Base-by-base conservation (phyloP, 2,888 invertebrate species). In the Chouioia cunea region DNA sequence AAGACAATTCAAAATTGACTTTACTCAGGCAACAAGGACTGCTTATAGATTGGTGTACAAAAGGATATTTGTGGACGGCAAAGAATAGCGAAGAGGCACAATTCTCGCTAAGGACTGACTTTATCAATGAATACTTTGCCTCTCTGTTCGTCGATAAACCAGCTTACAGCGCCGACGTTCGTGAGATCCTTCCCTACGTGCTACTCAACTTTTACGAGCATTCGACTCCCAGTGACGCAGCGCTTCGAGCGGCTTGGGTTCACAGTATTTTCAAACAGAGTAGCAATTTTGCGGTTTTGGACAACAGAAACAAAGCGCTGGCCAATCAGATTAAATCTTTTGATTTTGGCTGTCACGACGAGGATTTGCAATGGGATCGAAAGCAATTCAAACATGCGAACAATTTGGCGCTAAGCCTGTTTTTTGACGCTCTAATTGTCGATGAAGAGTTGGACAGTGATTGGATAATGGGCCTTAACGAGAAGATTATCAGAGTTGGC, bases 11-110 rank as follows among this genome's bases (percentile, higher is more conserved):
- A 0, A 78, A 80, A 2, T 79, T 88, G 36, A 89, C 89, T 79
- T 80, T 88, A 36, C 84, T 89, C 2, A 88, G 88, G 73, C 91
- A 91, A 80, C 88, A 90, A 63, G 86, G 87, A 3, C 87, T 86
- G 62, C 79, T 87, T 8, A 79, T 87, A 20, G 62, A 83, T 47
- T 72, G 76, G 77, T 22, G 75, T 62, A 66, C 73, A 15, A 44
- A 60, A 4, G 71, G 59, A 2, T 65, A 65, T 20, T 3, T 48
- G 1, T 67, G 54, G 46, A 20, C 58, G 16, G 10, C 43, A 4
- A 48, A 46, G 14, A 27, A 63, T 12, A 10, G 15, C 20, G 12
- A 46, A 12, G 48, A 0, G 20, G 43, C 6, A 2, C 12, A 52
- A 57, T 16, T 65, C 6, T 20, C 70, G 36, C 58, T 71, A 4